These are phyloP conservation scores for Pedetes capensis DNA, from an alignment of 2,113 vertebrate species.

Conservation along the genomic window DNA sequence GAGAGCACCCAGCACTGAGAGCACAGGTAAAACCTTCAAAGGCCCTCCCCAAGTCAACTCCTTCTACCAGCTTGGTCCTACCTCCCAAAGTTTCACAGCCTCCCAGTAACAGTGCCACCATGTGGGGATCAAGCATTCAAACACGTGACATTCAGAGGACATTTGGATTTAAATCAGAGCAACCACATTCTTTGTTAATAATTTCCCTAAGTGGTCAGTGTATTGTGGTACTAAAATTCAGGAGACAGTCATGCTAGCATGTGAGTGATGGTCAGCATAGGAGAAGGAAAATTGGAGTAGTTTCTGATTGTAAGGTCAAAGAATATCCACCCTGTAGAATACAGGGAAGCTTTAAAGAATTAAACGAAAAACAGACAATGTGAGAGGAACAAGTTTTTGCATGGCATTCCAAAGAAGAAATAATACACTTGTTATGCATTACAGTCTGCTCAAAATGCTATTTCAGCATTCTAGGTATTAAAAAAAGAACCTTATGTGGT, in stretches of 20 bases:
- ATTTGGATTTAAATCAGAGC: too few relatives aligned
- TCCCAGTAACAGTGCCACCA: too few relatives aligned
- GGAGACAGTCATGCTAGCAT: neutral
- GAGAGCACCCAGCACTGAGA: too few relatives aligned
- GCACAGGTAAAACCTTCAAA: too few relatives aligned
- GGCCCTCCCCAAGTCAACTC: too few relatives aligned
- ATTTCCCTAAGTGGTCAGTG: neutral
- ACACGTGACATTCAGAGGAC: too few relatives aligned
- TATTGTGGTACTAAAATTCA: neutral
- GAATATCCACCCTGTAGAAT: slow-evolving; percentile 65
- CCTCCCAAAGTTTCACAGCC: too few relatives aligned
- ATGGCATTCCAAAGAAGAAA: slow-evolving; percentile 84
- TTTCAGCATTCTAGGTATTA: slow-evolving; percentile 88
- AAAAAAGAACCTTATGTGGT: slow-evolving; percentile 87
- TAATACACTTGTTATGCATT: slow-evolving; percentile 88
- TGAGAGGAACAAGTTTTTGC: slow-evolving; percentile 82
- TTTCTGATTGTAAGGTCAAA: neutral
- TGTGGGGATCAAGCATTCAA: too few relatives aligned
- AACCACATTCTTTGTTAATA: neutral
- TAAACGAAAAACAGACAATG: slow-evolving; percentile 81
- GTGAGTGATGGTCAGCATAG: neutral
- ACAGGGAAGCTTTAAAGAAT: slow-evolving; percentile 79
- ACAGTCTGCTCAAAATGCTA: slow-evolving; percentile 86
- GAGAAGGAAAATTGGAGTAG: neutral
- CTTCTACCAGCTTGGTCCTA: too few relatives aligned